Percentiles rank a stretch among this genome's conserved stretches.
Conservation (phyloP, 2,113 vertebrate species). For the Corythornis cristatus region DNA sequence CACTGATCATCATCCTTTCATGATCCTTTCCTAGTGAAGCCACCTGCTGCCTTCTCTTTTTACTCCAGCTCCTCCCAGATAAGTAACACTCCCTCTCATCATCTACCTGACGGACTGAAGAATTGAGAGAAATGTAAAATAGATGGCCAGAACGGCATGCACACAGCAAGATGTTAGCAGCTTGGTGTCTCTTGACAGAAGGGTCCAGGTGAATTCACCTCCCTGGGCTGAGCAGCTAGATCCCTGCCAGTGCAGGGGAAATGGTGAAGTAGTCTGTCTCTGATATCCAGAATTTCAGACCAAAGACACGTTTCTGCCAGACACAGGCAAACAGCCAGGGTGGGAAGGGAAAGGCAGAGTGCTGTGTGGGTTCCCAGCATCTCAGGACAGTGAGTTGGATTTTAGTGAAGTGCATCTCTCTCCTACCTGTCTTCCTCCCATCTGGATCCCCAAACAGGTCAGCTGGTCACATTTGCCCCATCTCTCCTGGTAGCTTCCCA, state of each 20-base stretch:
- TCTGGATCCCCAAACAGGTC: neutral
- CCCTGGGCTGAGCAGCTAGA: neutral
- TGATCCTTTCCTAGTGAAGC: neutral
- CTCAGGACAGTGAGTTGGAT: neutral
- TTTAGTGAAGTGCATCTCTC: neutral
- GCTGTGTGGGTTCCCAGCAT: neutral
- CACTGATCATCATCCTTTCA: fast-evolving
- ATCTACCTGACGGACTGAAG: neutral
- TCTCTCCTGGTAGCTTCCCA: neutral
- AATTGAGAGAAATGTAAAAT: neutral
- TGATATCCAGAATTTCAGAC: neutral
- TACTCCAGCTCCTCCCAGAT: neutral
- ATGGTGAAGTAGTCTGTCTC: neutral
- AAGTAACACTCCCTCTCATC: neutral
- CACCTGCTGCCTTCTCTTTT: neutral
- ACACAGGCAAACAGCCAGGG: too few species aligned
- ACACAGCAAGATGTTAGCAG: neutral
- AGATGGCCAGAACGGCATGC: neutral
- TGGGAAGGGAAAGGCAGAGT: neutral
- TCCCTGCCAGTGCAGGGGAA: neutral
- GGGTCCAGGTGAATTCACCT: neutral
- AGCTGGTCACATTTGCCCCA: fast-evolving
- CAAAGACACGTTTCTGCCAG: neutral
- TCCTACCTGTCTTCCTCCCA: neutral
- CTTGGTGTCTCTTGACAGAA: neutral